Evolutionary conservation across 1,140 invertebrate genomes (phyloP), one percentile per base, ranked within the genome.

Genomic region (Tribolium castaneum): DNA sequence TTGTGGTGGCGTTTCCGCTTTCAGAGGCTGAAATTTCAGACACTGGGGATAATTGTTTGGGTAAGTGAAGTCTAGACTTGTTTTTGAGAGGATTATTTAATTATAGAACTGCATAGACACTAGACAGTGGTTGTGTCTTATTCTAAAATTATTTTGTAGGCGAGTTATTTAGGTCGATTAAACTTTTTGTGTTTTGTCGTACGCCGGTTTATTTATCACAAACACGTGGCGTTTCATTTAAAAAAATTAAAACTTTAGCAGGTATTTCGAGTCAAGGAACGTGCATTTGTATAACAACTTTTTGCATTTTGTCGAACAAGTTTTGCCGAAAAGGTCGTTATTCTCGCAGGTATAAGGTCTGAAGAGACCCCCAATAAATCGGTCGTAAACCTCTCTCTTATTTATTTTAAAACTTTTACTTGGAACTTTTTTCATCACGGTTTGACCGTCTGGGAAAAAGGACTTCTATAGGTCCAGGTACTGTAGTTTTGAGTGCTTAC

Each of bases 71-170:
- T 45, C 9, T n/a, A 1, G 5, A 9, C 39, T 9, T 9, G 2
- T n/a, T 45, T 45, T 45, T 45, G n/a, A 45, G 5, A n/a, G 4
- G 39, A 45, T 3, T 45, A 45, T 10, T 25, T 66, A 66, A 39
- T 66, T 3, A 66, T 66, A 66, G 30, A 9, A 14, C 59, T 62
- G 16, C 19, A 62, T 19, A 19, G 16, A 62, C 9, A 30, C 25
- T 25, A 25, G 3, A 30, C 22, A 62, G 22, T 22, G 10, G 59
- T 34, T 66, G 7, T 30, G 10, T 9, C 12, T 66, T 39, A 35
- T 35, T 66, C 59, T 66, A 66, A 66, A 66, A 66, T 66, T 66
- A 66, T 66, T 66, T 66, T 35, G 59, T 30, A 39, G 59, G 35
- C 59, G 59, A 39, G 14, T 9, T 66, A 66, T 66, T 35, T 66